A percentile compares a stretch with the other conserved stretches of the same genome.
These are phyloP conservation scores for Eulemur rubriventer DNA, from an alignment of 2,797 vertebrate species.

Conservation along the genomic window DNA sequence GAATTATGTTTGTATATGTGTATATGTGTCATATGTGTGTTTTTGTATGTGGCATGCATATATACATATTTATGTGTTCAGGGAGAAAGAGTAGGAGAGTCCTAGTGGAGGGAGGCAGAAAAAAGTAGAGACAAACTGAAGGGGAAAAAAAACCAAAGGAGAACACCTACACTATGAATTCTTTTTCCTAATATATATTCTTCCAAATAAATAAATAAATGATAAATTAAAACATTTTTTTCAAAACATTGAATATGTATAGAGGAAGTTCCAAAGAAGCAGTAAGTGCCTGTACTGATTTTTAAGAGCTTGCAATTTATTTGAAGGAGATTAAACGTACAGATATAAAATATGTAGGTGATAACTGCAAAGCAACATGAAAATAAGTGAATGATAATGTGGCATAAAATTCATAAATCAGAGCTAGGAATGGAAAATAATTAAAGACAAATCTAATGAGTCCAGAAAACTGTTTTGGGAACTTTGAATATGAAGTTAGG, in stretches of 20 bases:
- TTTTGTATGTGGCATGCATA: neutral
- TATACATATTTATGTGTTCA: neutral
- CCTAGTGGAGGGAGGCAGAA: neutral
- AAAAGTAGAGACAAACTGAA: neutral
- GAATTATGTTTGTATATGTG: neutral
- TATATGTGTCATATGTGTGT: neutral
- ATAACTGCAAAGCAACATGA: constrained; percentile 31
- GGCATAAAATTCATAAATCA: constrained; percentile 24
- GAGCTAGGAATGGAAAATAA: neutral
- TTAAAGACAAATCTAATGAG: constrained; percentile 4
- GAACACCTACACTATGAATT: neutral
- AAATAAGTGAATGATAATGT: constrained; percentile 49
- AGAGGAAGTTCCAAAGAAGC: constrained; percentile 16
- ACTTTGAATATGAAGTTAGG: neutral
- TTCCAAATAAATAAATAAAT: constrained; percentile 38
- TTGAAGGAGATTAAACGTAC: constrained; percentile 39
- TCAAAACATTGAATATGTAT: constrained; percentile 52
- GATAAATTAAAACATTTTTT: constrained; percentile 15
- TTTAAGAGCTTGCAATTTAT: constrained; percentile 61
- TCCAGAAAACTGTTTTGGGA: neutral
- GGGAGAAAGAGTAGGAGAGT: neutral
- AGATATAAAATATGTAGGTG: constrained; percentile 31
- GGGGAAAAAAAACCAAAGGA: neutral
- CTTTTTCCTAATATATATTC: neutral
- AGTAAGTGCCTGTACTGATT: constrained; percentile 52